phyloP scores from a whole-genome alignment of 1,140 invertebrate species.

The Goniozus legneri region DNA sequence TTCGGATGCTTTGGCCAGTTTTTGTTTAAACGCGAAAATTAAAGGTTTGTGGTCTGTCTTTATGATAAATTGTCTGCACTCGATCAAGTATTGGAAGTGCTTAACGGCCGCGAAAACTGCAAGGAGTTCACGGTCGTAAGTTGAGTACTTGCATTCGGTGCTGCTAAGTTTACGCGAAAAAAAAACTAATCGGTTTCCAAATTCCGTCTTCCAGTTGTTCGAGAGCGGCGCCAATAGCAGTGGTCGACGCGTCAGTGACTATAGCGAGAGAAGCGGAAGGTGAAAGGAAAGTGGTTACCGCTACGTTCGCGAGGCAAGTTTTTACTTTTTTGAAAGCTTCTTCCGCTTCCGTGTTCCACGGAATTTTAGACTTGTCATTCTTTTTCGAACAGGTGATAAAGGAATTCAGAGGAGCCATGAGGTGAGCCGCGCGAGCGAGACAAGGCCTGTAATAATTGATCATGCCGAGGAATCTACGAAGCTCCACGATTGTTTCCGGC shows the following conservation, averaged over 20 bases:
- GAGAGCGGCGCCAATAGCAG: constrained; percentile 13
- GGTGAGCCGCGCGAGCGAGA: constrained; percentile 15
- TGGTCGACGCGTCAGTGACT: neutral
- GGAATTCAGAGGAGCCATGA: constrained; percentile 26
- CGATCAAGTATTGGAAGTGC: constrained; percentile 7
- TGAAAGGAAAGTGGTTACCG: neutral
- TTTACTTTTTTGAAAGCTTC: constrained; percentile 7
- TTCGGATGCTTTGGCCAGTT: constrained; percentile 12
- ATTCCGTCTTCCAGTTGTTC: neutral
- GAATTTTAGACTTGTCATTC: neutral
- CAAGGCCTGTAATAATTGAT: constrained; percentile 30
- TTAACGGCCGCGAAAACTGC: no score
- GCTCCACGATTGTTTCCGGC: no score
- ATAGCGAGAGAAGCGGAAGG: neutral
- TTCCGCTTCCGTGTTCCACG: neutral
- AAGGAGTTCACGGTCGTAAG: no score
- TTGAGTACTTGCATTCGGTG: no score
- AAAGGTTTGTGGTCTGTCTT: constrained; percentile 38
- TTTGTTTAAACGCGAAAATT: constrained; percentile 20
- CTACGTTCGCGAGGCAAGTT: neutral
- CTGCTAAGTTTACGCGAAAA: constrained; percentile 19
- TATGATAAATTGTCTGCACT: constrained; percentile 23
- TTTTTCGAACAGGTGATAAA: neutral
- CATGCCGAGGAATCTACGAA: constrained; percentile 14
- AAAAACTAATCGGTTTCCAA: constrained; percentile 15